Evolutionary conservation across 2,113 vertebrate genomes (phyloP), one percentile per base, ranked within the genome.

Genomic region (Uropsilus gracilis): DNA sequence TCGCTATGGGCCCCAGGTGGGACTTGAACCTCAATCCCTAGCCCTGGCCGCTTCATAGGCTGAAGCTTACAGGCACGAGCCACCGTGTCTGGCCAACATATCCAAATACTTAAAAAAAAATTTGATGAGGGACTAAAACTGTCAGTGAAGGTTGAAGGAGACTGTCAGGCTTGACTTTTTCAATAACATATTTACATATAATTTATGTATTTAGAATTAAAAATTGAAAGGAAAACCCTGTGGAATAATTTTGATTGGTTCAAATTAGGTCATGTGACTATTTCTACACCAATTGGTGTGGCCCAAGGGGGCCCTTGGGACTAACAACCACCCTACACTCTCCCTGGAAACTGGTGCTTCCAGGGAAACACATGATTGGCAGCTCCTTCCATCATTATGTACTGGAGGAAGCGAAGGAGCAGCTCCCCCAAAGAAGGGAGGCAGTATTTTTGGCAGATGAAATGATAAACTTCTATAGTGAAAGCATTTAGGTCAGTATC

Each of bases 141-240:
- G 50, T 8, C 39, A 3, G 12, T 50, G n/a, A 57, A 20, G 59
- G 50, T 28, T 48, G 59, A 78, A 77, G 39, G 32, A 87, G 26
- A 82, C 17, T 13, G 6, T 82, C 68, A 86, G 24, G 3, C 83
- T 94, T 78, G 44, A 89, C 7, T 24, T 78, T 96, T 86, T 83
- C 91, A 37, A 86, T 82, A 93, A 63, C n/a, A 3, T 78, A 73
- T 24, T 71, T 1, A 2, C 57, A 20, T 72, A 14, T 44, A 57
- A 86, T 39, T 89, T 90, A 66, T 30, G 17, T 59, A 39, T n/a
- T 82, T 82, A 46, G 64, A 89, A 50, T 94, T 88, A 72, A 81
- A 61, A 53, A 8, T 32, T 71, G 63, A 91, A 91, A 73, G 26
- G 46, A 66, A 82, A 94, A 93, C 34, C 1, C 34, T 34, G 46